Conservation (phyloP, 30 jellyfish, hydroid and myxozoan genomes). For the Clytia hemisphaerica region DNA sequence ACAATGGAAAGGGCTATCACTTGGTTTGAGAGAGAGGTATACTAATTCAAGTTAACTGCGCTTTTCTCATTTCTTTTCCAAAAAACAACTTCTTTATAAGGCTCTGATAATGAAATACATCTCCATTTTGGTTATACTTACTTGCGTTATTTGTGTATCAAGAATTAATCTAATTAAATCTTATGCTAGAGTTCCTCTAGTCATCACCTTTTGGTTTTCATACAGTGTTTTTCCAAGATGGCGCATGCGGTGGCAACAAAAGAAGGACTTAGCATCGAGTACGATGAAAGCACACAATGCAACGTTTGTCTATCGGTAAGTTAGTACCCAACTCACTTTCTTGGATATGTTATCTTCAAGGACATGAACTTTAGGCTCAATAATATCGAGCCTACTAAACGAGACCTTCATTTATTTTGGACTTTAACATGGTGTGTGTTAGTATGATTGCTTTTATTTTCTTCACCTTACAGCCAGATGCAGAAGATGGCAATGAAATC, state of each 20-base stretch:
- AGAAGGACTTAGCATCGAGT: conserved; percentile 93
- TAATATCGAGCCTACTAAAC: not conserved
- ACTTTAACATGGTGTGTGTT: not conserved
- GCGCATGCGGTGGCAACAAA: conserved; percentile 96
- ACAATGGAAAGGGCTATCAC: conserved; percentile 86
- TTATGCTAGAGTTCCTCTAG: not conserved
- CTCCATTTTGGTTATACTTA: not conserved
- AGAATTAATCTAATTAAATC: not conserved
- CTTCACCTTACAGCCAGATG: conserved; percentile 77
- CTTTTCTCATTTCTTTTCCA: not conserved
- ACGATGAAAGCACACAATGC: conserved; percentile 84
- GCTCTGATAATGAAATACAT: no score
- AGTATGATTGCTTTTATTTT: not conserved
- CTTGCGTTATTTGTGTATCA: not conserved
- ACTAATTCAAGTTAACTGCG: not conserved
- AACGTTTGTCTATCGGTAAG: conserved; percentile 88
- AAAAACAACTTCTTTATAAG: no score
- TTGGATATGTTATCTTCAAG: not conserved
- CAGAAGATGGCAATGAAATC: conserved; percentile 89
- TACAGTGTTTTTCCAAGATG: conserved; percentile 88
- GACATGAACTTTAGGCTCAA: no score
- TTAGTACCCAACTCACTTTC: no score
- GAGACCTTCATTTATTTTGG: not conserved
- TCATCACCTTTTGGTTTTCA: not conserved
- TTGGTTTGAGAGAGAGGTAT: conserved; percentile 79